Evolutionary conservation across 2,888 invertebrate genomes (phyloP).

Genomic region (Gymnosoma rotundatum): DNA sequence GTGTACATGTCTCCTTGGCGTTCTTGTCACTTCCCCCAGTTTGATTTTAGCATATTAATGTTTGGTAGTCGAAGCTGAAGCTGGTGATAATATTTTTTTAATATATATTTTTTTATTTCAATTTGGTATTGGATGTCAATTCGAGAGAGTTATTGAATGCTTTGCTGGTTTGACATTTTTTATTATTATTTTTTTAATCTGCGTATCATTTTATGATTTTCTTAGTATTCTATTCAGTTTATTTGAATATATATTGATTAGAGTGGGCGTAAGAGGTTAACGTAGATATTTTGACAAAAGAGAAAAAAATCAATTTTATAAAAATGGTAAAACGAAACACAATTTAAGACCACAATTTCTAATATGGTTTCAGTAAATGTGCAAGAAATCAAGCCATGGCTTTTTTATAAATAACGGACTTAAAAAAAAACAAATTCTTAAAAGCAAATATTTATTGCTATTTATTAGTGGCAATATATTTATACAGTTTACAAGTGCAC

Average conservation of each 20-base stretch:
- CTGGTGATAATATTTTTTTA: slow-evolving; percentile 45
- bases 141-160: slow-evolving; percentile 55
- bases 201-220: slow-evolving; percentile 41
- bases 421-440: too few relatives aligned
- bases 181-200: slow-evolving; percentile 30
- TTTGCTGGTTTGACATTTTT: slow-evolving; percentile 56
- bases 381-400: background rate
- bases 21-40: background rate
- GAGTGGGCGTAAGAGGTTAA: background rate
- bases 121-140: slow-evolving; percentile 57
- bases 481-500: too few relatives aligned
- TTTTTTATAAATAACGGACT: background rate
- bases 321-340: slow-evolving; percentile 4
- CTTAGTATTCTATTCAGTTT: slow-evolving; percentile 46
- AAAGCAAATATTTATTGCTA: too few relatives aligned
- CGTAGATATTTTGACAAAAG: background rate
- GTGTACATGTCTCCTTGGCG: slow-evolving; percentile 18
- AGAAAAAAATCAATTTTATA: background rate
- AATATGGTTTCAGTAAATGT: slow-evolving; percentile 12
- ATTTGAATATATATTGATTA: slow-evolving; percentile 28
- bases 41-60: slow-evolving; percentile 21
- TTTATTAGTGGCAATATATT: too few relatives aligned
- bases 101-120: background rate
- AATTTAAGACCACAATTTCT: slow-evolving; percentile 40
- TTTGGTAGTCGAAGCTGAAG: background rate